Conservation (phyloP, 2,113 vertebrate species). For the Zosterops pallidus region DNA sequence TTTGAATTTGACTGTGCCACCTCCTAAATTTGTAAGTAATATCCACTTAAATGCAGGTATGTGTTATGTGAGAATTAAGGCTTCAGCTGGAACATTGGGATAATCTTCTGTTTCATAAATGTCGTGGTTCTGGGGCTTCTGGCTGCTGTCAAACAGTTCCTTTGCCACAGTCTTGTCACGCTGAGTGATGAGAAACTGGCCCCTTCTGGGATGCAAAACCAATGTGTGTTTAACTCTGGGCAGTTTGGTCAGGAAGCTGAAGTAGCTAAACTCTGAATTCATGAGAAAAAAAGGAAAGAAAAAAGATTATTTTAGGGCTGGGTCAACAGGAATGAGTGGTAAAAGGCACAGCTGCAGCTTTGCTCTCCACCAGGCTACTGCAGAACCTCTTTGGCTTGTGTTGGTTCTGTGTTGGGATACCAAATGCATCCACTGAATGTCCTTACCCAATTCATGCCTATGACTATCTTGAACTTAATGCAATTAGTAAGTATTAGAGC, state of each 20-base stretch:
- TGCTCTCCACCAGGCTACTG: background rate
- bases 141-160: background rate
- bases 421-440: no score
- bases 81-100: background rate
- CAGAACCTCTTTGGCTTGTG: background rate
- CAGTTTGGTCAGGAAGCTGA: background rate
- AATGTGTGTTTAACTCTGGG: background rate
- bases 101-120: background rate
- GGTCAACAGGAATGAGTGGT: background rate
- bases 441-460: background rate
- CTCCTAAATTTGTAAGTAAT: conserved; percentile 94
- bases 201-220: background rate
- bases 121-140: background rate
- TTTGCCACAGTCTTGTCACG: background rate
- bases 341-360: background rate
- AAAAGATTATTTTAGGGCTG: background rate
- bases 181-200: background rate
- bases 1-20: conserved; percentile 83
- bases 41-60: background rate
- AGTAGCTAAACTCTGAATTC: background rate
- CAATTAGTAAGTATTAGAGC: background rate
- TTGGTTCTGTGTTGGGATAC: background rate
- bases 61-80: background rate
- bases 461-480: background rate
- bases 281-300: background rate